Base-by-base conservation (phyloP, 37 sponge, comb jelly and placozoan species). In the Aphrocallistes beatrix region DNA sequence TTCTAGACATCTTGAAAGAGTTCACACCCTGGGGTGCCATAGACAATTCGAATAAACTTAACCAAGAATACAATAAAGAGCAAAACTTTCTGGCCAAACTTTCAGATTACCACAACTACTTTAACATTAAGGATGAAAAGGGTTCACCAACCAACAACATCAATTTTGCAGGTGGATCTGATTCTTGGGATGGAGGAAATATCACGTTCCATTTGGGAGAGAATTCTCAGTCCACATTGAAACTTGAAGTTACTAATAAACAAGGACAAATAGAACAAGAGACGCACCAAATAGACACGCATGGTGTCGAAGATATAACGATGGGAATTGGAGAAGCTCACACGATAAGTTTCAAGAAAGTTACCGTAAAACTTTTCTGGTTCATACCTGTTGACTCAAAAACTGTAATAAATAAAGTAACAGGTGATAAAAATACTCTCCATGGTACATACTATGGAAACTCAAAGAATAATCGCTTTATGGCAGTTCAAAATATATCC, bases 151-250 rank as follows among this genome's bases (percentile, higher is more conserved):
- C 86, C 25, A 36, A 45, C 23, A 50, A 84, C 39, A 81, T 86
- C 1, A 86, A 81, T 37, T 86, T 86, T 86, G 86, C 86, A 1
- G 39, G 9, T 39, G 86, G 86, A 86, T 1, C 39, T 38, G 39
- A 1, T 23, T 69, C 86, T 16, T 86, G 81, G 86, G 81, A 86
- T 69, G 86, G 86, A 81, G 86, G 86, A 9, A 37, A 81, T 37
- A 86, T 86, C 81, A 60, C 81, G 0, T 86, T 86, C 34, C n/a
- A 23, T 6, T 28, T 86, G 40, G 81, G 81, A 38, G 86, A 86
- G 1, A 38, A 36, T 75, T 81, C 37, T 37, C 30, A 23, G 10
- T 28, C 81, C 32, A 40, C 38, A 6, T 1, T 86, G 1, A 6
- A 49, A 1, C 28, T 36, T 69, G 36, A 25, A 81, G 34, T 36